These are phyloP conservation scores for Poecilia velifera DNA, from an alignment of 2,797 vertebrate species.

Conservation along the genomic window DNA sequence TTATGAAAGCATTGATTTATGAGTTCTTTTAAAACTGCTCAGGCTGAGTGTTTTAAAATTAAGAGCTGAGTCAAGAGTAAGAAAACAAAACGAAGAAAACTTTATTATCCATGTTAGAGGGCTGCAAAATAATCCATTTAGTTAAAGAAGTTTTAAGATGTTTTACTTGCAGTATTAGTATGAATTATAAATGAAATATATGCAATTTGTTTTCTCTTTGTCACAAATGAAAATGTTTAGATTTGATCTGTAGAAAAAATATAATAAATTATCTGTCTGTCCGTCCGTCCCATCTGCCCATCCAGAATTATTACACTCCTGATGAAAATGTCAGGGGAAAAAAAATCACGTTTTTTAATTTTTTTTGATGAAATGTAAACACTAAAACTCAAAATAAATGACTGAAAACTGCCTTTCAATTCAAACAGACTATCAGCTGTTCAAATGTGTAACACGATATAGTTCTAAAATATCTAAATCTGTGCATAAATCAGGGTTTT, in stretches of 20 bases:
- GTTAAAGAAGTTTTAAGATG: neutral
- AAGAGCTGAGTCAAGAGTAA: neutral
- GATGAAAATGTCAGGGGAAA: neutral
- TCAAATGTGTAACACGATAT: neutral
- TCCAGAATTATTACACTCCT: neutral
- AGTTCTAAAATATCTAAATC: neutral
- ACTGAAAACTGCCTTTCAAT: neutral
- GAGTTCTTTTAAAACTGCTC: constrained; percentile 1
- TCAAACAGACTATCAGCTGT: neutral
- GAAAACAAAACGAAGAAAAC: neutral
- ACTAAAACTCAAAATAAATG: neutral
- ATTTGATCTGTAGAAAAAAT: neutral
- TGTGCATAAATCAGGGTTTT: neutral
- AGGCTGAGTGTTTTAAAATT: neutral
- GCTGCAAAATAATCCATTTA: neutral
- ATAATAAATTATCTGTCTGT: too few species aligned
- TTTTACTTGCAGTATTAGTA: neutral
- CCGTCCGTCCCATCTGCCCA: neutral
- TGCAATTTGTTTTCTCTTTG: neutral
- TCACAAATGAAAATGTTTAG: neutral
- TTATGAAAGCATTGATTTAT: constrained; percentile 12
- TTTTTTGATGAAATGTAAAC: neutral
- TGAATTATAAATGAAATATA: neutral
- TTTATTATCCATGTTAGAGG: neutral
- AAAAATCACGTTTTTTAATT: neutral